A percentile compares a stretch with the other conserved stretches of the same genome.
Evolutionary conservation across 2,797 vertebrate species (phyloP).

Genomic region (Tenualosa thibaudeaui): DNA sequence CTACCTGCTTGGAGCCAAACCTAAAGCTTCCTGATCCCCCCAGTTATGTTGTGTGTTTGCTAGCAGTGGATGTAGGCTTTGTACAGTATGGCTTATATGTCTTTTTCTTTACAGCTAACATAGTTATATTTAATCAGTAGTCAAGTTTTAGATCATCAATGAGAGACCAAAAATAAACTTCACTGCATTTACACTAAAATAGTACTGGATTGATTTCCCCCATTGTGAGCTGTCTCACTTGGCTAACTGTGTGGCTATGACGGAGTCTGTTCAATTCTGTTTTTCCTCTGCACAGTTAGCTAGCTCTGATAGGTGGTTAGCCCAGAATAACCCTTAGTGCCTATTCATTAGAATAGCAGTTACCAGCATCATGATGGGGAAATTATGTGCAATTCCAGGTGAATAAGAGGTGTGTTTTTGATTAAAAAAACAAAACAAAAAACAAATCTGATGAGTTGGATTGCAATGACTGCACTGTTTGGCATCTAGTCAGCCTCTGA

Average conservation of each 20-base stretch:
- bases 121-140: neutral
- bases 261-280: neutral
- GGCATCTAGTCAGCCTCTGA: slow-evolving; percentile 37
- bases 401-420: slow-evolving; percentile 28
- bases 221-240: neutral
- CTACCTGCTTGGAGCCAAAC: neutral
- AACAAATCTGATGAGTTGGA: slow-evolving; percentile 45
- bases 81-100: too few species aligned
- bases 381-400: slow-evolving; percentile 31
- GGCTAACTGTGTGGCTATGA: neutral
- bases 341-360: neutral
- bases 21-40: neutral
- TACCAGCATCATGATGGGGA: neutral
- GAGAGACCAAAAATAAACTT: neutral
- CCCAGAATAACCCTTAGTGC: neutral
- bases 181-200: neutral
- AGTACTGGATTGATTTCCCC: neutral
- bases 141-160: neutral
- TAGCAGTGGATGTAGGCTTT: neutral
- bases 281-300: neutral
- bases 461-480: slow-evolving; percentile 45
- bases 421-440: neutral
- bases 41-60: neutral
- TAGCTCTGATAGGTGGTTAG: neutral
- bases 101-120: neutral